Evolutionary conservation across 2,888 invertebrate species (phyloP).

Genomic region (Galeruca laticollis): DNA sequence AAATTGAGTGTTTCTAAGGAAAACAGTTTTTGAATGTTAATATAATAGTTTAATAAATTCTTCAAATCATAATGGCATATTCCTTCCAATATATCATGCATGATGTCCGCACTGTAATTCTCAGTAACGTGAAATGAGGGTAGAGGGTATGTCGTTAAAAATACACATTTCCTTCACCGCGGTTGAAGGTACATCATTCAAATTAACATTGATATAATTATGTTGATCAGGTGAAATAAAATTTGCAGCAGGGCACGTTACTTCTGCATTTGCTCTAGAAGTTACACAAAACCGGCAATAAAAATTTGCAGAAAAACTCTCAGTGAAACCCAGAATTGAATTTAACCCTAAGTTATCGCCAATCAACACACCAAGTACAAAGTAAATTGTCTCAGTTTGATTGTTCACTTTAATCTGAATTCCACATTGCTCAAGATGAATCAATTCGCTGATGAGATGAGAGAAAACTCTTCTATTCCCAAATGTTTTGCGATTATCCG

Average conservation of each 20-base stretch:
- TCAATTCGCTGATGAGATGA: conserved; percentile 44
- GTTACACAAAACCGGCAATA: conserved; percentile 49
- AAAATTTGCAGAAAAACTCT: conserved; percentile 47
- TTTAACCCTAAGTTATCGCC: conserved; percentile 52
- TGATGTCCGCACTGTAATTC: conserved; percentile 47
- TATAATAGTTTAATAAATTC: conserved; percentile 41
- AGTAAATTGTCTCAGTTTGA: conserved; percentile 38
- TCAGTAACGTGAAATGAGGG: conserved; percentile 49
- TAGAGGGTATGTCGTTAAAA: conserved; percentile 40
- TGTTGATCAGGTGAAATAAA: conserved; percentile 29
- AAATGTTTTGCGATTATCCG: conserved; percentile 18
- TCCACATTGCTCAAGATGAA: conserved; percentile 43
- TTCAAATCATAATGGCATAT: conserved; percentile 43
- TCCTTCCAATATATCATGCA: conserved; percentile 52
- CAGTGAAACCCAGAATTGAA: conserved; percentile 48
- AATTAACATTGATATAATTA: conserved; percentile 39
- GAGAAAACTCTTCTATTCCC: conserved; percentile 5
- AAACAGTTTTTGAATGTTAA: conserved; percentile 40
- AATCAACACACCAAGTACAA: conserved; percentile 40
- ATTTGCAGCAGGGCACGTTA: conserved; percentile 21
- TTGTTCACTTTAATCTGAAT: conserved; percentile 38
- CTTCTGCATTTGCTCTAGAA: conserved; percentile 21
- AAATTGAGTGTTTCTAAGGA: conserved; percentile 39
- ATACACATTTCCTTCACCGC: conserved; percentile 45
- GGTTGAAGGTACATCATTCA: conserved; percentile 37